Conservation (phyloP, 1,140 invertebrate genomes). For the Potamilus streckersoni region DNA sequence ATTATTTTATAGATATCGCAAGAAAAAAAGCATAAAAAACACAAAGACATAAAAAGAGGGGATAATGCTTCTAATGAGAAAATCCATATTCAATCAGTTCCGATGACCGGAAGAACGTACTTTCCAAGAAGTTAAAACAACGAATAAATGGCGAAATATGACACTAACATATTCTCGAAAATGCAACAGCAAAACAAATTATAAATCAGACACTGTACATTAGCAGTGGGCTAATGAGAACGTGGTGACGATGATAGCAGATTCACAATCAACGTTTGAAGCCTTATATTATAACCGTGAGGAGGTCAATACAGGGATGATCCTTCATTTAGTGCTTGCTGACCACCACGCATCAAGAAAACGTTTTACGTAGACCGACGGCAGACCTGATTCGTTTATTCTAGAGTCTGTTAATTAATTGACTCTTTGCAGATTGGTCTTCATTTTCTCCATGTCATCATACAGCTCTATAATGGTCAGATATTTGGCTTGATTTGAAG, state of each 20-base stretch:
- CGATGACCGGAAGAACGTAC: constrained; percentile 8
- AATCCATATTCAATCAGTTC: background rate
- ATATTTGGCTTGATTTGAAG: too few species aligned
- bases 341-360: background rate
- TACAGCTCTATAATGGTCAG: too few species aligned
- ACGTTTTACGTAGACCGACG: background rate
- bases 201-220: background rate
- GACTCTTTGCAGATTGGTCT: too few species aligned
- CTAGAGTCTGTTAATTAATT: background rate
- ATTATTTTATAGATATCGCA: too few species aligned
- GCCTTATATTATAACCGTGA: constrained; percentile 1
- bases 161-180: background rate
- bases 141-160: background rate
- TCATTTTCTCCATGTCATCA: too few species aligned
- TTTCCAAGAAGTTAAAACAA: constrained; percentile 1
- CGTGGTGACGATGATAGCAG: background rate
- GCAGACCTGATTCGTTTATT: constrained; percentile 12
- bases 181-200: background rate
- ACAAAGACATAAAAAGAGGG: background rate
- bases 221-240: background rate
- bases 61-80: background rate
- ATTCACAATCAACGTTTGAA: background rate
- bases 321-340: constrained; percentile 1
- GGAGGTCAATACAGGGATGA: constrained; percentile 6
- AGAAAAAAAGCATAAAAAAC: background rate